phyloP scores from a whole-genome alignment of 2,113 vertebrate genomes.

The Aix galericulata region DNA sequence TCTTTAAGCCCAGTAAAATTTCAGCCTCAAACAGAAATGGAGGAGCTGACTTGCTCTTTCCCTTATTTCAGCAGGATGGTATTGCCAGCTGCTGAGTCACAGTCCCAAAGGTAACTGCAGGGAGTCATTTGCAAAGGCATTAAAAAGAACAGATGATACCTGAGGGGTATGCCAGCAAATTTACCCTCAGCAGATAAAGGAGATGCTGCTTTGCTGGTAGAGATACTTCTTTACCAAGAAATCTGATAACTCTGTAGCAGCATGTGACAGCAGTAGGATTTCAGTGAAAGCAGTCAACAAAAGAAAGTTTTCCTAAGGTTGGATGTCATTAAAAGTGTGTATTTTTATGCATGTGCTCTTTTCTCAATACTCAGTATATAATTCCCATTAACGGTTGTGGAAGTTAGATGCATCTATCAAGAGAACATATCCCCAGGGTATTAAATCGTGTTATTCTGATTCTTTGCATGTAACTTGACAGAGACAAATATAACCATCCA shows the following conservation, averaged over 20 bases:
- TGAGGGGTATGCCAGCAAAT: background rate
- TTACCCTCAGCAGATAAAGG: background rate
- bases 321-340: background rate
- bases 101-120: background rate
- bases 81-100: background rate
- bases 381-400: background rate
- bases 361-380: background rate
- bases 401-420: slow-evolving; percentile 39
- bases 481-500: slow-evolving; percentile 39
- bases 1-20: background rate
- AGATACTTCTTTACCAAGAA: background rate
- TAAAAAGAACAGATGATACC: background rate
- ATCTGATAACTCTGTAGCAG: background rate
- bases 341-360: background rate
- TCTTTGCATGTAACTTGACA: slow-evolving; percentile 44
- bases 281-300: background rate
- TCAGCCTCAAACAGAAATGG: background rate
- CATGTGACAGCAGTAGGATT: background rate
- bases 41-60: background rate
- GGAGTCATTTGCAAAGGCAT: background rate
- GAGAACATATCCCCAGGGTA: slow-evolving; percentile 1
- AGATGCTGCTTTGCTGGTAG: background rate
- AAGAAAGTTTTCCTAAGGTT: slow-evolving; percentile 5
- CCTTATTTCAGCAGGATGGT: background rate
- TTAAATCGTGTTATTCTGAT: slow-evolving; percentile 35